Base-by-base conservation (phyloP, 2,888 invertebrate genomes). In the Eurytoma adleriae region DNA sequence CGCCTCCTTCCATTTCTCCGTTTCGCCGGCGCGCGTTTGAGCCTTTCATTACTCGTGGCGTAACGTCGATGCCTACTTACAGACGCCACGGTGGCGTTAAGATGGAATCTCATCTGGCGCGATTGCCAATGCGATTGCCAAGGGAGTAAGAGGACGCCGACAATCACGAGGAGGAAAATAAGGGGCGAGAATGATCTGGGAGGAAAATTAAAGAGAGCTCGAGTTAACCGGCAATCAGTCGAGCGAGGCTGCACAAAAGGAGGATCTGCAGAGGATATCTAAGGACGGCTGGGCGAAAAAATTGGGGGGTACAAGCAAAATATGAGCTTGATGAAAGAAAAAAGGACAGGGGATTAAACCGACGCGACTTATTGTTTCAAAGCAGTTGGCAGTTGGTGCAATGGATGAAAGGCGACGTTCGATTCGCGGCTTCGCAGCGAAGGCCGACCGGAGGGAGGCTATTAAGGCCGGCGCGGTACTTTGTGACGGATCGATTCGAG, bases 401-500 rank as follows among this genome's bases (percentile, higher is more conserved):
- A 40, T 40, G 40, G 10, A 1, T 1, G 10, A 40, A 40, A 40
- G 40, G 40, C 40, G 10, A 40, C 40, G 30, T 7, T 3, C 30
- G 24, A 24, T 24, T 24, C 24, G 24, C 24, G 24, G 24, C 24
- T 24, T 1, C 4, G 30, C 30, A 7, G 52, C 52, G 7, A 30
- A 30, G 30, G 30, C 14, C 30, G 5, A 61, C 7, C 16, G 14
- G n/a, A 30, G 24, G 30, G 27, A n/a, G 16, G 5, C 24, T 27
- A 62, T 62, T 40, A 64, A 64, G 64, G 40, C 40, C 48, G 64
- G 14, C 14, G 16, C 40, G 12, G 3, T 14, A 54, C 54, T 10
- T 69, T 56, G 69, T 69, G 69, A 69, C 69, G 54, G 69, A 69
- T 69, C 56, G 69, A 69, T 69, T 56, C 56, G 30, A 69, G 61